A percentile compares a stretch with the other conserved stretches of the same genome.
Evolutionary conservation across 2,888 invertebrate genomes (phyloP).

Genomic region (Ischnus inquisitorius): DNA sequence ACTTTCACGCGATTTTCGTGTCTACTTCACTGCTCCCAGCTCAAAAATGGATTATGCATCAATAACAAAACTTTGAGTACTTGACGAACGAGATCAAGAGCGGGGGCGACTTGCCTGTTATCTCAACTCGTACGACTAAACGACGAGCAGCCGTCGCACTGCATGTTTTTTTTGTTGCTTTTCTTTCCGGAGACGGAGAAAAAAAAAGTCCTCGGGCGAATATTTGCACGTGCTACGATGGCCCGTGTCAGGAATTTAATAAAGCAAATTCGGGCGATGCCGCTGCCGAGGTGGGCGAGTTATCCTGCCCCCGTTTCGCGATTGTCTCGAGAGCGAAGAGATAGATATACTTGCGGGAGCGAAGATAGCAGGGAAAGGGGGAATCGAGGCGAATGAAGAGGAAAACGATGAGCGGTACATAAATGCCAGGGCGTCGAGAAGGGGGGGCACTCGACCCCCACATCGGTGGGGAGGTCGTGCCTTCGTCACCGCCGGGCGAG

Average conservation of each 20-base stretch:
- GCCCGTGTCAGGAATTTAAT: conserved; percentile 84
- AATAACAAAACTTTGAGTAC: background rate
- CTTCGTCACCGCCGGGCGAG: conserved; percentile 20
- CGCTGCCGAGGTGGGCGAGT: conserved; percentile 65
- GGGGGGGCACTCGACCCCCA: conserved; percentile 56
- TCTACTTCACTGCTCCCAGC: too few species aligned
- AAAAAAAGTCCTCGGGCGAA: conserved; percentile 70
- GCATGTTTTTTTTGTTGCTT: conserved; percentile 27
- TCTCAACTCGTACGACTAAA: conserved; percentile 64
- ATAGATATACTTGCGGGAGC: background rate
- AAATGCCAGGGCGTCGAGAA: conserved; percentile 59
- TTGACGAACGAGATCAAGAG: conserved; percentile 4
- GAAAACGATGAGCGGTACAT: conserved; percentile 55
- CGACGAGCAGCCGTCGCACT: background rate
- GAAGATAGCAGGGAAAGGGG: conserved; percentile 12
- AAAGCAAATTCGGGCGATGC: conserved; percentile 77
- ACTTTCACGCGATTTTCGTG: too few species aligned
- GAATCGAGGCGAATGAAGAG: conserved; percentile 28
- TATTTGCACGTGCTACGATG: conserved; percentile 83
- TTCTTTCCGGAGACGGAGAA: conserved; percentile 7
- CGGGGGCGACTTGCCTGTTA: conserved; percentile 34
- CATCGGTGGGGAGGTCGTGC: conserved; percentile 8
- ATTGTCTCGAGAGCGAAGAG: conserved; percentile 44
- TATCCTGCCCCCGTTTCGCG: conserved; percentile 54
- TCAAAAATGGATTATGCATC: too few species aligned